phyloP scores from a whole-genome alignment of 2,113 vertebrate genomes.

The Hydrolagus affinis region DNA sequence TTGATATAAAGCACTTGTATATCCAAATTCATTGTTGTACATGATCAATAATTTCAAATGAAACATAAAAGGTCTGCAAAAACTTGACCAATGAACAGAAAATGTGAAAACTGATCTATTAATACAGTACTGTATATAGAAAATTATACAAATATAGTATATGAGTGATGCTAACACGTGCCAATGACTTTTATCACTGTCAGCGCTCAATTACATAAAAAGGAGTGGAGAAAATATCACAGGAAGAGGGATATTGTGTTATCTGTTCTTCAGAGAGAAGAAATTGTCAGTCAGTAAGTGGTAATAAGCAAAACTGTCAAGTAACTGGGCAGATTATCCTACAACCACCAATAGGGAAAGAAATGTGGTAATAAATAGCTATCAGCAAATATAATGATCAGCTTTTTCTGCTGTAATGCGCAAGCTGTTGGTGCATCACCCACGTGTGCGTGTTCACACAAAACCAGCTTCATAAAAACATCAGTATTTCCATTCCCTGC shows the following conservation, averaged over 20 bases:
- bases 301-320: slow-evolving; percentile 8
- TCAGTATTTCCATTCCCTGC: too few species aligned
- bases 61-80: neutral
- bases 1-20: neutral
- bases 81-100: neutral
- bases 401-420: neutral
- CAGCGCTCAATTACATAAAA: neutral
- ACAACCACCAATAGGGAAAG: neutral
- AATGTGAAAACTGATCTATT: neutral
- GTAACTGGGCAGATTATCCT: slow-evolving; percentile 5
- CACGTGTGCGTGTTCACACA: too few species aligned
- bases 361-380: slow-evolving; percentile 19
- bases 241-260: neutral
- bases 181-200: neutral
- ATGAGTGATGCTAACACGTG: neutral
- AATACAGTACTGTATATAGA: neutral
- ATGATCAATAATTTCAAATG: neutral
- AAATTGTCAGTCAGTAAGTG: slow-evolving; percentile 2
- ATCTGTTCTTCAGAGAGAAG: neutral
- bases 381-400: neutral
- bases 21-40: neutral
- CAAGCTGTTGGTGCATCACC: too few species aligned
- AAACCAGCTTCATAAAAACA: too few species aligned
- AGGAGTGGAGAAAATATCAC: neutral
- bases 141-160: neutral